These are phyloP conservation scores for Orgyia antiqua DNA, from an alignment of 2,888 invertebrate genomes.

Conservation along the genomic window DNA sequence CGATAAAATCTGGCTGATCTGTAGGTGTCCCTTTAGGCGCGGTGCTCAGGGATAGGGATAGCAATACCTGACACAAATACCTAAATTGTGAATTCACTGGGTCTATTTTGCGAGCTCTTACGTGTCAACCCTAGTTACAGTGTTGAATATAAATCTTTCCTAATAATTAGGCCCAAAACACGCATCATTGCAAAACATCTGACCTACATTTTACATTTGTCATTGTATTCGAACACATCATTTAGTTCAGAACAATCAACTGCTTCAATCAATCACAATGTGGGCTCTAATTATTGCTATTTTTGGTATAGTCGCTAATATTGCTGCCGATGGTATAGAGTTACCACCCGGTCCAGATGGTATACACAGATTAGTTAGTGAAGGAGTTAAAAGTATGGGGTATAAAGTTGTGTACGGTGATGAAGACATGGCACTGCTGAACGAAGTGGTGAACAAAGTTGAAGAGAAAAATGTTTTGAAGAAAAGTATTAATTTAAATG, in stretches of 20 bases:
- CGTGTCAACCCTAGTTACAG: conserved; percentile 39
- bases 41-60: too few species aligned
- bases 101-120: too few species aligned
- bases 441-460: conserved; percentile 45
- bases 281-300: conserved; percentile 25
- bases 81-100: too few species aligned
- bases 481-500: conserved; percentile 34
- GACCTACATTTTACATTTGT: conserved; percentile 1
- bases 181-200: conserved; percentile 44
- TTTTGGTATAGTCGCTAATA: conserved; percentile 18
- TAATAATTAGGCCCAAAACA: conserved; percentile 43
- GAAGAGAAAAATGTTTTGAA: conserved; percentile 42
- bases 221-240: conserved; percentile 18
- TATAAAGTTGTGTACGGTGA: conserved; percentile 54
- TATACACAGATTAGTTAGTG: conserved; percentile 39
- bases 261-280: conserved; percentile 34
- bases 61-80: too few species aligned
- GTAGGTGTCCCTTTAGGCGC: too few species aligned
- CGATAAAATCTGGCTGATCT: too few species aligned
- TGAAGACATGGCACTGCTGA: conserved; percentile 49
- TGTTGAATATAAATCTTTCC: conserved; percentile 35
- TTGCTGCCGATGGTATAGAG: conserved; percentile 25
- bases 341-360: conserved; percentile 25
- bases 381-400: conserved; percentile 44
- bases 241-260: conserved; percentile 21